phyloP scores from a whole-genome alignment of 1,140 invertebrate genomes.

The Antheraea pernyi region DNA sequence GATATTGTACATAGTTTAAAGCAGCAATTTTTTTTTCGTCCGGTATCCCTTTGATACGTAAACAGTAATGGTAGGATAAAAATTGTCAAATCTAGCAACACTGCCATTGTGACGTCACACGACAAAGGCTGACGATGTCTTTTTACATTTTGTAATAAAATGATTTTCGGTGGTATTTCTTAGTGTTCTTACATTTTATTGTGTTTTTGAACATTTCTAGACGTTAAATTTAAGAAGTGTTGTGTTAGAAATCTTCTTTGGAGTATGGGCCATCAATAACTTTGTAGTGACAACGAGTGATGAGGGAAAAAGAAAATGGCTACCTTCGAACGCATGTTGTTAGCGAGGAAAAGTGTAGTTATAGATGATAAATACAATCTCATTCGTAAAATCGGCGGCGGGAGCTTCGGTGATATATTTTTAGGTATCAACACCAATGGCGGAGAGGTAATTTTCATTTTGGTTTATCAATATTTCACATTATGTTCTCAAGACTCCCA shows the following conservation, averaged over 20 bases:
- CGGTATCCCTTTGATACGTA: neutral
- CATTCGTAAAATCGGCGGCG: conserved; percentile 97
- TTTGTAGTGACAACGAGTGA: conserved; percentile 62
- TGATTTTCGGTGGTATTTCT: conserved; percentile 58
- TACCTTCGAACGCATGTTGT: conserved; percentile 69
- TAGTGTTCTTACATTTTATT: conserved; percentile 52
- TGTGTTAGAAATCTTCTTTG: conserved; percentile 46
- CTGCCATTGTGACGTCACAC: conserved; percentile 65
- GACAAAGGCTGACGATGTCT: conserved; percentile 66
- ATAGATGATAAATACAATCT: conserved; percentile 96
- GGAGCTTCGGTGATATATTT: conserved; percentile 99
- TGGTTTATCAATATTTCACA: conserved; percentile 22
- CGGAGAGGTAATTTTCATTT: conserved; percentile 88
- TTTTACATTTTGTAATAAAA: conserved; percentile 58
- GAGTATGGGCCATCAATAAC: conserved; percentile 56
- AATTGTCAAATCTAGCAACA: conserved; percentile 27
- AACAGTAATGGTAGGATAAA: conserved; percentile 25
- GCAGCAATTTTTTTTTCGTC: neutral
- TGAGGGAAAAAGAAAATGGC: conserved; percentile 75
- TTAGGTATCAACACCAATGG: conserved; percentile 97
- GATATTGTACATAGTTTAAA: neutral
- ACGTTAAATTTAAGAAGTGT: conserved; percentile 53
- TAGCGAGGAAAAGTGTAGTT: conserved; percentile 83
- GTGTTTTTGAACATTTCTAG: conserved; percentile 53
- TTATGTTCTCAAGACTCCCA: conserved; percentile 20